Percentiles rank a stretch among this genome's conserved stretches.
phyloP scores from a whole-genome alignment of 2,113 vertebrate genomes.

The Psilopsiagon aymara region DNA sequence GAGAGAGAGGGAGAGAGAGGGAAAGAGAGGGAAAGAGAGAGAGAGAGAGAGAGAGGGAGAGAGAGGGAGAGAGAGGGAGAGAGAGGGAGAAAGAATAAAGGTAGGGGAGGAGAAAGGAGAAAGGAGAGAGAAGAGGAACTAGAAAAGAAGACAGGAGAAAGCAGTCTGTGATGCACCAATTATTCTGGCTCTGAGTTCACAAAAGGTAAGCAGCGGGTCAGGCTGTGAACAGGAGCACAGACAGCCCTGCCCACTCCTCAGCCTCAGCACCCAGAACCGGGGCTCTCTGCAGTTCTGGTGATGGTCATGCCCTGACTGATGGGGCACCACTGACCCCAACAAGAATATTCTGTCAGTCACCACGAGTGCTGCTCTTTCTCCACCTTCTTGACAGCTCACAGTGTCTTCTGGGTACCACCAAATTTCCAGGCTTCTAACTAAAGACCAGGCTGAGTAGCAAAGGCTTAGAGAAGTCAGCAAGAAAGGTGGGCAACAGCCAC shows the following conservation, averaged over 20 bases:
- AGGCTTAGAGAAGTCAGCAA: not conserved
- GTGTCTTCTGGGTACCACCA: not conserved
- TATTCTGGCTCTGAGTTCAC: not conserved
- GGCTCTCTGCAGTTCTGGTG: not conserved
- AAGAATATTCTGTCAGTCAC: slow-evolving; percentile 30
- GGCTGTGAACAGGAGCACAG: not conserved
- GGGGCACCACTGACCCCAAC: slow-evolving; percentile 42
- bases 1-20: fast-evolving
- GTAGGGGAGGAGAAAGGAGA: not conserved
- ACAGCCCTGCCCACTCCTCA: not conserved
- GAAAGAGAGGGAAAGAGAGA: fast-evolving
- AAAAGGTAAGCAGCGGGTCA: not conserved
- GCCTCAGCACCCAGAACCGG: fast-evolving
- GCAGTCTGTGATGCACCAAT: not conserved
- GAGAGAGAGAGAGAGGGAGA: fast-evolving
- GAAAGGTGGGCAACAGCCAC: slow-evolving; percentile 7
- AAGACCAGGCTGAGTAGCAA: not conserved
- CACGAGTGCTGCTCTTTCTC: slow-evolving; percentile 19
- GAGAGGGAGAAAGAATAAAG: no score
- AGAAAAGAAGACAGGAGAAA: not conserved
- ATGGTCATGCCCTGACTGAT: slow-evolving; percentile 1
- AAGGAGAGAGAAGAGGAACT: not conserved
- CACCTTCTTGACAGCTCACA: not conserved
- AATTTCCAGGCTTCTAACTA: not conserved
- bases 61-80: no score